Conservation (phyloP, 2,888 invertebrate species). For the Furcula furcula region DNA sequence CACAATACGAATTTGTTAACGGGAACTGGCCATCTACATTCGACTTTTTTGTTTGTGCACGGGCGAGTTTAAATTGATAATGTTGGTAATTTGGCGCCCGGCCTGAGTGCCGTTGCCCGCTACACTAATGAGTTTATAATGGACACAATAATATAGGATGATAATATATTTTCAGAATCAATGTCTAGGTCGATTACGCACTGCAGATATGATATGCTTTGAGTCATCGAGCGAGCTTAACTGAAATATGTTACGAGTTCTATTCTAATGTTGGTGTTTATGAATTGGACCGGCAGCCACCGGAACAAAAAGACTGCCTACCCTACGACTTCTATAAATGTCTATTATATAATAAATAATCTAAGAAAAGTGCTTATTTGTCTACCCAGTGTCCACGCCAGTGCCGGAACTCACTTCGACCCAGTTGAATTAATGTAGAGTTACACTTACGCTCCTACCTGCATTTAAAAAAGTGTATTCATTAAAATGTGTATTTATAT, state of each 20-base stretch:
- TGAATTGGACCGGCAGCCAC: too few relatives aligned
- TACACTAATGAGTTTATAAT: conserved; percentile 81
- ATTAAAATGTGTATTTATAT: too few relatives aligned
- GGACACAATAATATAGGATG: conserved; percentile 72
- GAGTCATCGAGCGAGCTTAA: conserved; percentile 8
- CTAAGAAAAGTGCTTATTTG: too few relatives aligned
- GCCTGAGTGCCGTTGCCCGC: conserved; percentile 76
- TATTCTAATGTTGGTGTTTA: too few relatives aligned
- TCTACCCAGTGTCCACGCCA: too few relatives aligned
- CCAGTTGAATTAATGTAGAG: too few relatives aligned
- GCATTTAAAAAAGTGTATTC: too few relatives aligned
- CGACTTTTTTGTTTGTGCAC: conserved; percentile 79
- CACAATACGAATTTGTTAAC: conserved; percentile 81
- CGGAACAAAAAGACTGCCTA: too few relatives aligned
- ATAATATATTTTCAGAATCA: conserved; percentile 77
- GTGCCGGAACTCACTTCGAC: too few relatives aligned
- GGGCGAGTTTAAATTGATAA: conserved; percentile 78
- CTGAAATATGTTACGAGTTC: not conserved
- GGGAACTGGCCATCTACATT: conserved; percentile 77
- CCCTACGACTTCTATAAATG: too few relatives aligned
- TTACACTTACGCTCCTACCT: too few relatives aligned
- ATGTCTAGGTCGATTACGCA: conserved; percentile 70
- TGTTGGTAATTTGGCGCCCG: conserved; percentile 79
- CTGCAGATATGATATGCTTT: conserved; percentile 24
- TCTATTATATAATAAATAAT: too few relatives aligned